phyloP scores from a whole-genome alignment of 2,113 vertebrate species.

The Cyanistes caeruleus region DNA sequence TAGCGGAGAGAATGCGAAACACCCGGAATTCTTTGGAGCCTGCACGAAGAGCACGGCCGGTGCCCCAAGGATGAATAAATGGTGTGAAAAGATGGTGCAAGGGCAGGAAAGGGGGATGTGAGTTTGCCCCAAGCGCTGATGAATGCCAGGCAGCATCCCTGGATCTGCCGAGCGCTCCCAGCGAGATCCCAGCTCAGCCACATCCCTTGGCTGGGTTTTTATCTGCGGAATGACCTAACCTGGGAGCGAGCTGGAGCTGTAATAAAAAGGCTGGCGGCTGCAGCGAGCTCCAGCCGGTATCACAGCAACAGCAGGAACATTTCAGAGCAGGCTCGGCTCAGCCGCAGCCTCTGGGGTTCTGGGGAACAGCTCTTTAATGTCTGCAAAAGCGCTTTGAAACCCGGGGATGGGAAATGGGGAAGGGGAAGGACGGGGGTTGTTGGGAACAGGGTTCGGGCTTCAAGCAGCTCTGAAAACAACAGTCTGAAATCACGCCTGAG shows the following conservation, averaged over 20 bases:
- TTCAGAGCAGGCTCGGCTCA: background rate
- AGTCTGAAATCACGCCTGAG: background rate
- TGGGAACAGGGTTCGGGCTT: background rate
- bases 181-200: background rate
- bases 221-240: conserved; percentile 6
- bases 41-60: background rate
- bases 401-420: background rate
- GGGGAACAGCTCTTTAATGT: conserved; percentile 38
- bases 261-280: background rate
- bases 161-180: background rate
- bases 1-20: background rate
- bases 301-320: conserved; percentile 46
- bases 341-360: conserved; percentile 42
- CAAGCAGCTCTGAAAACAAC: background rate
- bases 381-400: conserved; percentile 16
- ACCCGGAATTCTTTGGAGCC: background rate
- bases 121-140: background rate
- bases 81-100: background rate
- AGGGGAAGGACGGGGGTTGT: background rate
- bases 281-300: background rate
- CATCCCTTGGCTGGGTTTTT: background rate
- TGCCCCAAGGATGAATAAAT: background rate
- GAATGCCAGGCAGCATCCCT: background rate
- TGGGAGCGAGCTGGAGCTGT: background rate
- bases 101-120: background rate